Evolutionary conservation across 2,113 vertebrate species (phyloP), one percentile per base, ranked within the genome.

Genomic region (Lota lota): DNA sequence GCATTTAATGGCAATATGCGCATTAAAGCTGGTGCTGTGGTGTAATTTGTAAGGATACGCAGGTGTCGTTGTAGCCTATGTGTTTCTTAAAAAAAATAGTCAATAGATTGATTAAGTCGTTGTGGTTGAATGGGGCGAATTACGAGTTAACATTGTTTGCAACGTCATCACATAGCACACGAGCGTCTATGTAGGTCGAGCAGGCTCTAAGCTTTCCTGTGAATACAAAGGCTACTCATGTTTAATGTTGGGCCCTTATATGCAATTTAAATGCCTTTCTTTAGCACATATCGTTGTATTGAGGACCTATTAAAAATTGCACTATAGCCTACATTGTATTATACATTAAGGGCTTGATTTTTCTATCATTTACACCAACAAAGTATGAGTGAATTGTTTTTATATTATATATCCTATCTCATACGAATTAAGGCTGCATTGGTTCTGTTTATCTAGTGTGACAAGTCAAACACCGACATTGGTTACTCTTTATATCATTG

Each of bases 141-240:
- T 59, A 59, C 11, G 57, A 20, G 21, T 8, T 66, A 22, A 28
- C 60, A 53, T 66, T 69, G 60, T 63, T 62, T 53, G 61, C 36
- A 64, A 66, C 76, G 75, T 74, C 77, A 59, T 72, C 40, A 76
- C 60, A 75, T 3, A 47, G 40, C 10, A 5, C 10, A 56, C 53
- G n/a, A 56, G 53, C 53, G 18, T 58, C 33, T 60, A 64, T 61
- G 69, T 71, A 56, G 64, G 65, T 58, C 68, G 67, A 11, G 64
- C 64, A 64, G 61, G 64, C 20, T 22, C 57, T 53, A 67, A 71
- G 77, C 74, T 63, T 69, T 61, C 68, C 71, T 64, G 66, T 22
- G 10, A 6, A 19, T 2, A 59, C 11, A 6, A 33, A 33, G 28
- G 28, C 28, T 33, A 33, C 28, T 33, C 28, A 33, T 33, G 28